A percentile compares a stretch with the other conserved stretches of the same genome.
Evolutionary conservation across 2,113 vertebrate species (phyloP).

Genomic region (Corythoichthys haematopterus): DNA sequence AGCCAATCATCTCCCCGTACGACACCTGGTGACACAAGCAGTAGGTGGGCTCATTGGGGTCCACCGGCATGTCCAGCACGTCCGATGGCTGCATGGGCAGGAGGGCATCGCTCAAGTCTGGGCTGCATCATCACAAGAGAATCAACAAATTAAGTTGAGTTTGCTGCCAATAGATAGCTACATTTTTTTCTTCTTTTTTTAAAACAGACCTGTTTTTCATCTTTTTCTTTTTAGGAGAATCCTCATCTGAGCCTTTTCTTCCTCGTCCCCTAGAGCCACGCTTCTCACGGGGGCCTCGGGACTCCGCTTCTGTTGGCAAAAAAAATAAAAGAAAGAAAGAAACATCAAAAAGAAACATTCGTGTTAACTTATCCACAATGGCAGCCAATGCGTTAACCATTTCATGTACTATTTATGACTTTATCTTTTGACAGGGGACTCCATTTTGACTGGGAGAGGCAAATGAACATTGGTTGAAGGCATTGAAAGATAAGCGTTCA

Average conservation of each 20-base stretch:
- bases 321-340: neutral
- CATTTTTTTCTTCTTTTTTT: no score
- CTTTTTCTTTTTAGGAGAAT: slow-evolving; percentile 92
- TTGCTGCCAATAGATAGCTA: no score
- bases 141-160: no score
- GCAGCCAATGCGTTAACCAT: no score
- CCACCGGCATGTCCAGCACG: slow-evolving; percentile 97
- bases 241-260: slow-evolving; percentile 86
- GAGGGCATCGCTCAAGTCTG: slow-evolving; percentile 82
- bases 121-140: slow-evolving; percentile 60
- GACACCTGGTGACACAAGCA: slow-evolving; percentile 98
- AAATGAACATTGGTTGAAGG: no score
- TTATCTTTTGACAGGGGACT: no score
- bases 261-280: slow-evolving; percentile 83
- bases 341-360: neutral
- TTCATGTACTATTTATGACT: no score
- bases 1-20: slow-evolving; percentile 98
- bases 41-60: slow-evolving; percentile 96
- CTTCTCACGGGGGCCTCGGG: slow-evolving; percentile 83
- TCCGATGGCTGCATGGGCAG: slow-evolving; percentile 92
- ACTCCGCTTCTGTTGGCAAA: slow-evolving; percentile 70
- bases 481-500: no score
- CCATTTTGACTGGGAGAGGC: no score
- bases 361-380: neutral
- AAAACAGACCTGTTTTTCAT: slow-evolving; percentile 81